Evolutionary conservation across 1,140 invertebrate species (phyloP).

Genomic region (Apis florea): DNA sequence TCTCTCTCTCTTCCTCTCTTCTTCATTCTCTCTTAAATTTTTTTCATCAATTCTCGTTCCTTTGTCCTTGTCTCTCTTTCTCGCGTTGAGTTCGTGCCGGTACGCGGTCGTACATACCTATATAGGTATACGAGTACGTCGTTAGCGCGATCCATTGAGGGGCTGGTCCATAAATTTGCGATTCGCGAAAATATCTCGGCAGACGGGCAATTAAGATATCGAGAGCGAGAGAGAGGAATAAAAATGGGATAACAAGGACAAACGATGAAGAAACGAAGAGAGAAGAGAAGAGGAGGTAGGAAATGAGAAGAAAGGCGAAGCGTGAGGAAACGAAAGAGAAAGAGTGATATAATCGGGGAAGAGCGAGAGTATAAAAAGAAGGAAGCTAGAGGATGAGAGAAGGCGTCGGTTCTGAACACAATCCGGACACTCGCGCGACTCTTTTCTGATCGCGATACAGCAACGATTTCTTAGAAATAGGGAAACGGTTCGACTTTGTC

Average conservation of each 20-base stretch:
- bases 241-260: neutral
- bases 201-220: conserved; percentile 74
- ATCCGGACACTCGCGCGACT: neutral
- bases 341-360: no score
- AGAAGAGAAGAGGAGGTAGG: neutral
- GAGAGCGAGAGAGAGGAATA: conserved; percentile 49
- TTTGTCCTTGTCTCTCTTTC: conserved; percentile 21
- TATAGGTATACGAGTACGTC: conserved; percentile 58
- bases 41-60: conserved; percentile 12
- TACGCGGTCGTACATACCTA: conserved; percentile 42
- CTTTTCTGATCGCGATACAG: conserved; percentile 60
- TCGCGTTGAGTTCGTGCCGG: conserved; percentile 9
- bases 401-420: conserved; percentile 49
- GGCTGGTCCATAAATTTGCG: conserved; percentile 71
- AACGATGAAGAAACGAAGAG: conserved; percentile 8
- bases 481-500: neutral
- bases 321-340: neutral
- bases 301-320: neutral
- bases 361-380: neutral
- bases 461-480: conserved; percentile 14
- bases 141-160: conserved; percentile 63
- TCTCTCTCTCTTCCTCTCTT: neutral
- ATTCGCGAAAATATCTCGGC: conserved; percentile 73
- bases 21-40: neutral
- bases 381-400: conserved; percentile 47